These are phyloP conservation scores for Gephyroberyx darwinii DNA, from an alignment of 2,797 vertebrate genomes.

Conservation along the genomic window DNA sequence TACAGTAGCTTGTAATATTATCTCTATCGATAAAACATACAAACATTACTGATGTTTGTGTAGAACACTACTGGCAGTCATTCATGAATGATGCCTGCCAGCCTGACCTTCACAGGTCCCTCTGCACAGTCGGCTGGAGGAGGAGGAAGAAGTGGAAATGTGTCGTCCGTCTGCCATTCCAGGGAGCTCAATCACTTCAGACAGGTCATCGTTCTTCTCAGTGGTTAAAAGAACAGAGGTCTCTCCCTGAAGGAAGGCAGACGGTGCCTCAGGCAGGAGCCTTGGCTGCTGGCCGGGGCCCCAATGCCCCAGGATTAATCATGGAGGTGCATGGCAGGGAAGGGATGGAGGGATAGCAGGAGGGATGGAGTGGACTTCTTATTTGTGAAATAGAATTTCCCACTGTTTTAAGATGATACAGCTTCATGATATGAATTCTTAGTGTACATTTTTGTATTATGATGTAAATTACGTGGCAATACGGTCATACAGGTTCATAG, in stretches of 20 bases:
- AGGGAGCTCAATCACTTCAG: slow-evolving; percentile 70
- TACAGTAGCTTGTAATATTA: neutral
- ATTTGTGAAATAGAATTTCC: too few species aligned
- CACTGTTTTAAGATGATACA: too few species aligned
- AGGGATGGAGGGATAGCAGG: neutral
- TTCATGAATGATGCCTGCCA: slow-evolving; percentile 57
- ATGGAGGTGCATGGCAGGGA: slow-evolving; percentile 36
- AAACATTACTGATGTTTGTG: slow-evolving; percentile 23
- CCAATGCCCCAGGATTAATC: slow-evolving; percentile 55
- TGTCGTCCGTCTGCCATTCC: slow-evolving; percentile 62
- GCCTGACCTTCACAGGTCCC: slow-evolving; percentile 67
- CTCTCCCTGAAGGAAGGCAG: slow-evolving; percentile 47
- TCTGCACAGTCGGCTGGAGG: slow-evolving; percentile 41
- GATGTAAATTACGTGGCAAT: neutral
- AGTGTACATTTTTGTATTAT: too few species aligned
- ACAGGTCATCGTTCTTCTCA: slow-evolving; percentile 72
- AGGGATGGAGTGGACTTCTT: neutral
- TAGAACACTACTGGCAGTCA: slow-evolving; percentile 3
- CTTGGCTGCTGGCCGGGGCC: slow-evolving; percentile 36
- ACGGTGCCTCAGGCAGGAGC: slow-evolving; percentile 47
- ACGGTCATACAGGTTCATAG: neutral
- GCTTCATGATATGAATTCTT: too few species aligned
- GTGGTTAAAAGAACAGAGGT: slow-evolving; percentile 66
- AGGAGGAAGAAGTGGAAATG: slow-evolving; percentile 60
- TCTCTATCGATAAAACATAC: slow-evolving; percentile 19